Evolutionary conservation across 2,888 invertebrate genomes (phyloP).

Genomic region (Lacanobia wlatinum): DNA sequence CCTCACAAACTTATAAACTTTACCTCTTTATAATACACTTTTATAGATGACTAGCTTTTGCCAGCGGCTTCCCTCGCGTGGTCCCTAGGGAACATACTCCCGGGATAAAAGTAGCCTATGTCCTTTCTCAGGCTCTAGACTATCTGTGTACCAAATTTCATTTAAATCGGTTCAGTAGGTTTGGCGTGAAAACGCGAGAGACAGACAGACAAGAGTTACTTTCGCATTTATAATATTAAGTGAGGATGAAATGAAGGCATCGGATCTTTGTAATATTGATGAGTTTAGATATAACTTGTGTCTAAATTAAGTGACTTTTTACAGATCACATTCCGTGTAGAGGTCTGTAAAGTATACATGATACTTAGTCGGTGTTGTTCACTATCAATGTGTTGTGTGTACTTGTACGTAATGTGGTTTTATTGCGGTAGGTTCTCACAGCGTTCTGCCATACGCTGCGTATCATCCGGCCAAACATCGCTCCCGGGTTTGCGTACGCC

Average conservation of each 20-base stretch:
- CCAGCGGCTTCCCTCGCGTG: no score
- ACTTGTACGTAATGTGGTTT: not conserved
- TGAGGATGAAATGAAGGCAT: not conserved
- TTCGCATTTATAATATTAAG: no score
- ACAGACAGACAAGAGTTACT: no score
- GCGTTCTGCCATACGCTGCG: slow-evolving; percentile 99
- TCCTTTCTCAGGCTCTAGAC: no score
- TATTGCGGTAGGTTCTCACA: slow-evolving; percentile 93
- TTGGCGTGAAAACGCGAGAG: no score
- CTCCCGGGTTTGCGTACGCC: slow-evolving; percentile 99
- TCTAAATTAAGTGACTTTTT: slow-evolving; percentile 29
- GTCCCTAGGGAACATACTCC: no score
- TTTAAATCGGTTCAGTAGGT: no score
- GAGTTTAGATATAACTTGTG: slow-evolving; percentile 3
- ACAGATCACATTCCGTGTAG: slow-evolving; percentile 29
- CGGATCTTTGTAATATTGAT: not conserved
- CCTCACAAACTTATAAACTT: no score
- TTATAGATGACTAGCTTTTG: no score
- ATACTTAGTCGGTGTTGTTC: slow-evolving; percentile 25
- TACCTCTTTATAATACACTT: not conserved
- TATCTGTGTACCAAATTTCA: no score
- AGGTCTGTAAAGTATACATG: slow-evolving; percentile 30
- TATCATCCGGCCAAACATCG: slow-evolving; percentile 97
- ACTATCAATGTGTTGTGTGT: slow-evolving; percentile 10
- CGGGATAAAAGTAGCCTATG: no score